Percentiles rank a stretch among this genome's conserved stretches.
Evolutionary conservation across 2,888 invertebrate genomes (phyloP).

Genomic region (Carcina quercana): DNA sequence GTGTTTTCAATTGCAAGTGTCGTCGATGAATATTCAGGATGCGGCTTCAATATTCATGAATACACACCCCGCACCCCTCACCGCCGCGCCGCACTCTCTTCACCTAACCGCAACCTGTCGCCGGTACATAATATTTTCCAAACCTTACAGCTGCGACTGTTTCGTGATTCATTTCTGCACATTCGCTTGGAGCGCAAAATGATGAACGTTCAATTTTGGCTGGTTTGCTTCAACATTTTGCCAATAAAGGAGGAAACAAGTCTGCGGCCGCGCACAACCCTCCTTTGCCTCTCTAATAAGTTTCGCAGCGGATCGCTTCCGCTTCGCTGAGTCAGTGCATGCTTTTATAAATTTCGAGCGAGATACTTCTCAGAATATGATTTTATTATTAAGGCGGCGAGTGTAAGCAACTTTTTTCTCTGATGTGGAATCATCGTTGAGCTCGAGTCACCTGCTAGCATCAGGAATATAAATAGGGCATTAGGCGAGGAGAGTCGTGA

Average conservation of each 20-base stretch:
- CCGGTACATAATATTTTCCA: slow-evolving; percentile 20
- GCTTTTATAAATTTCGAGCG: slow-evolving; percentile 3
- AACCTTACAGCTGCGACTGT: slow-evolving; percentile 5
- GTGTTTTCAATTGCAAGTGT: slow-evolving; percentile 55
- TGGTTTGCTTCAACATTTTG: no score
- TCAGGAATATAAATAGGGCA: slow-evolving; percentile 24
- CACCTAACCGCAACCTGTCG: slow-evolving; percentile 10
- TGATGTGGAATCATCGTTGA: slow-evolving; percentile 4
- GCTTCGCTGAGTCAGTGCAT: slow-evolving; percentile 1
- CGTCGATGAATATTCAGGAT: slow-evolving; percentile 54
- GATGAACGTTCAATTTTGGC: slow-evolving; percentile 3
- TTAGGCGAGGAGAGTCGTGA: slow-evolving; percentile 17
- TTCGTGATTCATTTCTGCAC: slow-evolving; percentile 5
- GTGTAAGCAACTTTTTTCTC: slow-evolving; percentile 2
- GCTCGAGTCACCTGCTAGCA: slow-evolving; percentile 10
- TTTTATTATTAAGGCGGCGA: slow-evolving; percentile 3
- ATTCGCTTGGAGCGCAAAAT: slow-evolving; percentile 4
- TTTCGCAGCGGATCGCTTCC: slow-evolving; percentile 5
- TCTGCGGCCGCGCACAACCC: no score
- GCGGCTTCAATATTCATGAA: slow-evolving; percentile 57
- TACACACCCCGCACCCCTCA: slow-evolving; percentile 21
- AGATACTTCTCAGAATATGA: slow-evolving; percentile 8
- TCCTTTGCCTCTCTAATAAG: slow-evolving; percentile 8
- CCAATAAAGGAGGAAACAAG: no score
- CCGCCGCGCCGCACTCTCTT: slow-evolving; percentile 6